Conservation (phyloP, 2,888 invertebrate genomes). For the Tholera decimalis region DNA sequence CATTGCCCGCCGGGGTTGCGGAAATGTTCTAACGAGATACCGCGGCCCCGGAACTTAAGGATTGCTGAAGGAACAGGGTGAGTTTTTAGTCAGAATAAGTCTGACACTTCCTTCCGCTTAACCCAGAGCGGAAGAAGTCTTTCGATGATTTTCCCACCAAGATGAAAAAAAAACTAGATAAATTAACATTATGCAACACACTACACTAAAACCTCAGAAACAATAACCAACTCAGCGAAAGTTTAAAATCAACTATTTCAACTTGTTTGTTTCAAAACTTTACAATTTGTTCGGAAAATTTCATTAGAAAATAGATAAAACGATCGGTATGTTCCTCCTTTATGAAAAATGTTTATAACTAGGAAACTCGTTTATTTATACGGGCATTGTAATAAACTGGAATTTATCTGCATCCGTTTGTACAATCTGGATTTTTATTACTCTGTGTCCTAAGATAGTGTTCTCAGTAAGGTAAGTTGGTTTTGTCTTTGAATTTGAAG, state of each 20-base stretch:
- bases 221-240: conserved; percentile 24
- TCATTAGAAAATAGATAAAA: conserved; percentile 47
- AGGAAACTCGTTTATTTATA: conserved; percentile 54
- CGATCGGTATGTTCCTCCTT: conserved; percentile 27
- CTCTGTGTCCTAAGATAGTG: conserved; percentile 12
- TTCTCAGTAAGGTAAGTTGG: conserved; percentile 22
- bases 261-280: conserved; percentile 42
- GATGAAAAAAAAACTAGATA: no score
- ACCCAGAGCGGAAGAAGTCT: no score
- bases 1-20: no score
- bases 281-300: conserved; percentile 47
- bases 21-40: no score
- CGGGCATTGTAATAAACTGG: conserved; percentile 62
- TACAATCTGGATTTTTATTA: conserved; percentile 64
- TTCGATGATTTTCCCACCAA: no score
- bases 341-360: conserved; percentile 61
- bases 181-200: not conserved
- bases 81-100: no score
- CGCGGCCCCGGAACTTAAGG: no score
- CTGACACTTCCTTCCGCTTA: no score
- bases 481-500: conserved; percentile 4
- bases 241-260: conserved; percentile 47
- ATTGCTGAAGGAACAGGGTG: no score
- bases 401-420: conserved; percentile 56
- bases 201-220: conserved; percentile 6